Percentiles rank a stretch among this genome's conserved stretches.
Conservation (phyloP, 2,888 invertebrate genomes). For the Lasioglossum villosulum region DNA sequence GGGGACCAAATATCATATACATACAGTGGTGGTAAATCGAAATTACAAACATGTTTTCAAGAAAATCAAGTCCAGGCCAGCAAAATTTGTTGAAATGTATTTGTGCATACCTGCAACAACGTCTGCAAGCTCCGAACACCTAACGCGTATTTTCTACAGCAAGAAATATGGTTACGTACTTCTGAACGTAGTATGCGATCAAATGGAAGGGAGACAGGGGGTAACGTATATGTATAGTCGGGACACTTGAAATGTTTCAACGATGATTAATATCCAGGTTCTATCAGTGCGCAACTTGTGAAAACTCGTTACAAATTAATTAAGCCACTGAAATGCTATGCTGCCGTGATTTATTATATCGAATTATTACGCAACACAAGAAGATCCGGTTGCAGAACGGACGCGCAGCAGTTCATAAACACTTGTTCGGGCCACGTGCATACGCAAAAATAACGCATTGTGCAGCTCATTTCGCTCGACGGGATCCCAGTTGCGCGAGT, state of each 20-base stretch:
- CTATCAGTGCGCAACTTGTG: slow-evolving; percentile 63
- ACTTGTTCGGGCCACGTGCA: not conserved
- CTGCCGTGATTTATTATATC: slow-evolving; percentile 65
- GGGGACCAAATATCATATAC: no score
- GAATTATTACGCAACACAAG: slow-evolving; percentile 24
- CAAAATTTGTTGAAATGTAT: no score
- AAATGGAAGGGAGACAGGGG: slow-evolving; percentile 42
- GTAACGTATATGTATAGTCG: not conserved
- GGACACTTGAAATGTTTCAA: slow-evolving; percentile 49
- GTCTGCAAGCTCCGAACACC: no score
- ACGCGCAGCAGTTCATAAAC: not conserved
- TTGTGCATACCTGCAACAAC: no score
- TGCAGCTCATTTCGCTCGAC: not conserved
- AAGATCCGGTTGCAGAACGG: not conserved
- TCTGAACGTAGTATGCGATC: not conserved
- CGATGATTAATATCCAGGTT: slow-evolving; percentile 69
- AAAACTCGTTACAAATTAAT: slow-evolving; percentile 74
- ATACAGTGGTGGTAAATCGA: no score
- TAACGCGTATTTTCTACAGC: no score
- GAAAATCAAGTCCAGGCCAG: no score
- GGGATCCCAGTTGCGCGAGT: not conserved
- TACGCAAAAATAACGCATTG: not conserved
- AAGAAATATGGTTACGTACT: no score
- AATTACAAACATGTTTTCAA: no score
- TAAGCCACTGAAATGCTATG: slow-evolving; percentile 61